These are phyloP conservation scores for Synergus gifuensis DNA, from an alignment of 2,888 invertebrate species.

Conservation along the genomic window DNA sequence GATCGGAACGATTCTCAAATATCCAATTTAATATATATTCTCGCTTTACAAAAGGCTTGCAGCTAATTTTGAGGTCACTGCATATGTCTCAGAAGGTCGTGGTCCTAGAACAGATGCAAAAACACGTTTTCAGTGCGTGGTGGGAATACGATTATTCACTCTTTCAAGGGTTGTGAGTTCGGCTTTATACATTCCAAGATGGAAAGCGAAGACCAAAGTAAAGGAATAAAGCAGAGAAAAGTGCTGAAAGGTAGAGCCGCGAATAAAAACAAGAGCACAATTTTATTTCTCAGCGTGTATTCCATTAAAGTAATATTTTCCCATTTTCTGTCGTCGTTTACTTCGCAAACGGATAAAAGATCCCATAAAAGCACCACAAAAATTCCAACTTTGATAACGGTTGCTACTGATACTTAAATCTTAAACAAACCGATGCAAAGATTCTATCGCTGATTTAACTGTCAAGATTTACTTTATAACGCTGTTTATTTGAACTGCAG, in stretches of 20 bases:
- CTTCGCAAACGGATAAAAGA: neutral
- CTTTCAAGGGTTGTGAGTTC: neutral
- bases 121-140: slow-evolving; percentile 19
- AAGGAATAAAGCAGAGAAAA: neutral
- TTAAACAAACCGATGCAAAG: neutral
- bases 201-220: neutral
- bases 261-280: neutral
- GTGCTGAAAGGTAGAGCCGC: neutral
- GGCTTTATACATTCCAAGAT: neutral
- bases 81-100: neutral
- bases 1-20: neutral
- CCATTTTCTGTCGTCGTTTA: slow-evolving; percentile 1
- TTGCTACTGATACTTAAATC: neutral
- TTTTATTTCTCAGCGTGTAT: slow-evolving; percentile 10
- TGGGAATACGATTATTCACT: neutral
- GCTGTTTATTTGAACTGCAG: neutral
- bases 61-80: slow-evolving; percentile 24
- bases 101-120: slow-evolving; percentile 1
- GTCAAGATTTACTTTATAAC: neutral
- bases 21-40: neutral
- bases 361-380: neutral
- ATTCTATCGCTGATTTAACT: neutral
- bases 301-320: slow-evolving; percentile 37
- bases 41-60: neutral
- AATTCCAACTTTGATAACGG: neutral